Evolutionary conservation across 2,113 vertebrate species (phyloP), one percentile per base, ranked within the genome.

Genomic region (Gracilinanus agilis): DNA sequence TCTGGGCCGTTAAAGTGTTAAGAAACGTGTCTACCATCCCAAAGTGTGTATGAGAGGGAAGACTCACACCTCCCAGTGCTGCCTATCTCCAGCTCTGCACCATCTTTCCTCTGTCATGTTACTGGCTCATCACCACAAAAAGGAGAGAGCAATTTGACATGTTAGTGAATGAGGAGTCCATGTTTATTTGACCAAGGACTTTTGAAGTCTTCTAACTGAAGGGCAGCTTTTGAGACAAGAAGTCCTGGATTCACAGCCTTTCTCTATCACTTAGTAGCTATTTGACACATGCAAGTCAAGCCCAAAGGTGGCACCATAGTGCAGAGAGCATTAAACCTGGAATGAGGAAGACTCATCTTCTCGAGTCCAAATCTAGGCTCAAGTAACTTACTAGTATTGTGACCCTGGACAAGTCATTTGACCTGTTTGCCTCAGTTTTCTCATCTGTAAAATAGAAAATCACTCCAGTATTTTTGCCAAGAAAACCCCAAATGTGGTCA

Each of bases 261-360:
- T 7, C n/a, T 7, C 19, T 83, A 0, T 83, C 67, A 40, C 16
- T 7, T 83, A 40, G n/a, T 21, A 8, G 67, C 67, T 13, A 7
- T 83, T 40, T 21, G 67, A 40, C 34, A 83, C 2, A 6, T 13
- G 6, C 12, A 67, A 34, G 19, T 23, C 34, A 83, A 83, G 34
- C 6, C 61, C 67, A 40, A 7, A 8, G 16, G 16, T 6, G 58
- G 58, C 4, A 34, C 3, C 4, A 34, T 1, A 34, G 58, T 34
- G 10, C 0, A 34, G 1, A 34, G 29, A 67, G 56, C 2, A 0
- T 1, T 23, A 8, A 24, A 4, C 3, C 29, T n/a, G 3, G 12
- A 75, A n/a, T 83, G 13, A 23, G 34, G 6, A 83, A 40, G 16
- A 19, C 1, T 75, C 13, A n/a, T n/a, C 24, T 56, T 55, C 21